Evolutionary conservation across 2,113 vertebrate species (phyloP).

Genomic region (Eonycteris spelaea): DNA sequence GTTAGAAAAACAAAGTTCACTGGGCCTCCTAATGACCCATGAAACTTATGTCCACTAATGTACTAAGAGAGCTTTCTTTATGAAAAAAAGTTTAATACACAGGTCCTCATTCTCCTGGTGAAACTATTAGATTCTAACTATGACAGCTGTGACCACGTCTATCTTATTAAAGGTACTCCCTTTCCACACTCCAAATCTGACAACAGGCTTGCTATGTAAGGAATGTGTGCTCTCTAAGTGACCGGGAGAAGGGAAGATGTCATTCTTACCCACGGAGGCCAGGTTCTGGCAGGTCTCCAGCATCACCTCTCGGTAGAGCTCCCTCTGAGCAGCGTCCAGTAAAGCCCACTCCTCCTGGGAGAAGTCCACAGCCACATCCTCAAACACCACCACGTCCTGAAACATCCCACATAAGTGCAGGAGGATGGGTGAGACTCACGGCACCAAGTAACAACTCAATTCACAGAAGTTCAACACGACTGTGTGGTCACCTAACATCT

Average conservation of each 20-base stretch:
- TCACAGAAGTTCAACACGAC: not conserved
- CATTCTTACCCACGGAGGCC: conserved; percentile 17
- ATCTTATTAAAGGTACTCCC: not conserved
- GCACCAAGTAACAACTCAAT: not conserved
- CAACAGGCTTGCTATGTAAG: not conserved
- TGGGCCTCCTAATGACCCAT: not conserved
- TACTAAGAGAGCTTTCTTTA: not conserved
- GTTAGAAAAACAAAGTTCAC: not conserved
- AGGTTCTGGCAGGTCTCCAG: conserved; percentile 28
- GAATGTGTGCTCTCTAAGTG: not conserved
- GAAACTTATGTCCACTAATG: not conserved
- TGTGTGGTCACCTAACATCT: not conserved
- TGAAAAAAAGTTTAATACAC: not conserved
- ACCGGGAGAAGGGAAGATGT: not conserved
- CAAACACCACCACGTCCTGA: not conserved
- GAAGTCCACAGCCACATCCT: not conserved
- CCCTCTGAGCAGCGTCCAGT: not conserved
- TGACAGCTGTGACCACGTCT: not conserved
- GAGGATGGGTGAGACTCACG: not conserved
- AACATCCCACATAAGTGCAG: not conserved
- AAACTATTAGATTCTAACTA: not conserved
- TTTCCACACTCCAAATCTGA: not conserved
- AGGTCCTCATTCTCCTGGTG: not conserved
- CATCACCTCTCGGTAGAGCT: conserved; percentile 40
- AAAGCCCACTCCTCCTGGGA: conserved; percentile 23